Base-by-base conservation (phyloP, 2,888 invertebrate species). In the Sinelater perroti region DNA sequence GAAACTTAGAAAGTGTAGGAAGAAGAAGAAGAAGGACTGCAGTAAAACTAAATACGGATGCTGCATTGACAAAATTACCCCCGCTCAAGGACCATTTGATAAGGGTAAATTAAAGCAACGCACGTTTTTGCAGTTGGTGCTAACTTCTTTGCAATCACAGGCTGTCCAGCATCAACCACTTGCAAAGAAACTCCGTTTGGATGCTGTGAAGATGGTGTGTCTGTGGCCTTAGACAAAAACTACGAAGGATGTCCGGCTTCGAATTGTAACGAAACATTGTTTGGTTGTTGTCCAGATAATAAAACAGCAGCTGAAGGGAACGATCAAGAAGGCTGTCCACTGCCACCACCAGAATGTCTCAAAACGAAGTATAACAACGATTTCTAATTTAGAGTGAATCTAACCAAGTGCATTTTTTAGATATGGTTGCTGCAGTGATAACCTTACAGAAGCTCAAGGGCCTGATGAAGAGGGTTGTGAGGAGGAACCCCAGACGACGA, bases 381-480 rank as follows among this genome's bases (percentile, higher is more conserved):
- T n/a, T n/a, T n/a, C n/a, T n/a, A n/a, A n/a, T n/a, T n/a, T n/a
- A n/a, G n/a, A n/a, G n/a, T n/a, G n/a, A n/a, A n/a, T n/a, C n/a
- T n/a, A n/a, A n/a, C n/a, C n/a, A n/a, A n/a, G n/a, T n/a, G n/a
- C n/a, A 6, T 18, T 45, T 57, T 81, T 84, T 18, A 77, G 82
- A 66, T 93, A 86, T 71, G 95, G 95, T 2, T 96, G 96, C 73
- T 96, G 96, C 70, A 86, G 88, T 4, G 93, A 95, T 75, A 88
- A 86, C 42, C 82, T 82, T 55, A 90, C 89, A 0, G 75, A 82
- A 21, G 94, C 95, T 36, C 68, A 66, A 53, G 73, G 63, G 61
- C 74, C 69, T 36, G 67, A 73, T 17, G 61, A 66, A 30, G 68
- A 74, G 61, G 75, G 74, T n/a, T 76, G 75, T 14, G 74, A 72